Evolutionary conservation across 2,888 invertebrate genomes (phyloP).

Genomic region (Dryobota labecula): DNA sequence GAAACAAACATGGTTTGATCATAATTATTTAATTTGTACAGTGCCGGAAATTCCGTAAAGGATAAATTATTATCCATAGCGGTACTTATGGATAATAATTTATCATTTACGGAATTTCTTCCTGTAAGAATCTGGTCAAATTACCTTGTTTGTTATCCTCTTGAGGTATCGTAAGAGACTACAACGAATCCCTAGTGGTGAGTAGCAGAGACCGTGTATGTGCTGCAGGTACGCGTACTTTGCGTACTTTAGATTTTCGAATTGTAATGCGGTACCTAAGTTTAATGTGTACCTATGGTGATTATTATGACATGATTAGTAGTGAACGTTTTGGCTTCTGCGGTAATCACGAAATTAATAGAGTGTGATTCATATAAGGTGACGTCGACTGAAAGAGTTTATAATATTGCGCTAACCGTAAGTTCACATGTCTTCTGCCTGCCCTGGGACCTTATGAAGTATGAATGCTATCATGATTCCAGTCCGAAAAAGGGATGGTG

Average conservation of each 20-base stretch:
- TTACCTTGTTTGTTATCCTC: conserved; percentile 2
- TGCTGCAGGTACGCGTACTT: neutral
- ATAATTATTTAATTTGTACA: neutral
- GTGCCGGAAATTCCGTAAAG: neutral
- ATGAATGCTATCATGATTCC: neutral
- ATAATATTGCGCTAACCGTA: neutral
- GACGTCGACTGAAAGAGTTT: neutral
- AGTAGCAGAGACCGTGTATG: neutral
- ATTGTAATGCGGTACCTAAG: neutral
- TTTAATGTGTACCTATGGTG: neutral
- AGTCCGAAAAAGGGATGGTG: neutral
- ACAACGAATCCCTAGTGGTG: neutral
- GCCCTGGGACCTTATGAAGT: neutral
- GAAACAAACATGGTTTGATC: neutral
- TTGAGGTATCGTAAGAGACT: conserved; percentile 1
- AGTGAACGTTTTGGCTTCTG: neutral
- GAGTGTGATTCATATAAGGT: neutral
- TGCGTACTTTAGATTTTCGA: neutral
- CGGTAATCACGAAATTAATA: neutral
- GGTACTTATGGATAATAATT: conserved; percentile 8
- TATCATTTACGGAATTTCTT: neutral
- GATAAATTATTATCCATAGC: too few relatives aligned
- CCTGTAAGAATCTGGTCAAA: neutral
- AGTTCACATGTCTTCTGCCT: neutral
- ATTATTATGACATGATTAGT: neutral